Base-by-base conservation (phyloP, 1,140 invertebrate species). In the Panagrolaimus sp. region DNA sequence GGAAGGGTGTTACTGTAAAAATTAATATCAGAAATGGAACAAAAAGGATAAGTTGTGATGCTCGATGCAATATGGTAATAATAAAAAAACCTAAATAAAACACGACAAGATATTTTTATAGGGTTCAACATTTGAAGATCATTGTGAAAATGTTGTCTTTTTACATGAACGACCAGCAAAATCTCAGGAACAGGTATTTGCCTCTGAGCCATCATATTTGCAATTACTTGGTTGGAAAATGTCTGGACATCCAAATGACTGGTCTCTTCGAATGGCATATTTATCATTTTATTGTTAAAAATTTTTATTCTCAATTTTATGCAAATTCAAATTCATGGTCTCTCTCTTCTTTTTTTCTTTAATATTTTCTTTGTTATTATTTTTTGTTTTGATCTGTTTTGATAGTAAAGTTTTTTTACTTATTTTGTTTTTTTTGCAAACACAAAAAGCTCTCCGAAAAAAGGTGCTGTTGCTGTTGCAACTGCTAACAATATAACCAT, bases 211-310 rank as follows among this genome's bases (percentile, higher is more conserved):
- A n/a, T 45, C 64, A 15, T 73, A 70, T 62, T 68, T 81, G 26
- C 72, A 75, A 14, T 65, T 81, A 14, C 69, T 81, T 14, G 79
- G 79, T 17, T 81, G 79, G 79, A 71, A 77, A 65, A 83, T 81
- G 79, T 63, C 71, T 26, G 79, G 82, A 15, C 78, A 83, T 71
- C 82, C 79, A 4, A 68, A 77, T 0, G 65, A 76, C 26, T 81
- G 79, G 79, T 52, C 63, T 14, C 74, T 83, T 38, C 68, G 68
- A 72, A 80, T 83, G 79, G 67, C 79, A 24, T 81, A 73, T 70
- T 72, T 81, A 45, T 68, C 82, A 14, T 82, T 81, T 24, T 79
- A 73, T 63, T 76, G 75, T 68, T 76, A 65, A 74, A 38, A 4
- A 38, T 38, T 47, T 10, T 12, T 66, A 28, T 17, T 26, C 43